Conservation (phyloP, 2,797 vertebrate genomes). For the Arctocebus calabarensis region DNA sequence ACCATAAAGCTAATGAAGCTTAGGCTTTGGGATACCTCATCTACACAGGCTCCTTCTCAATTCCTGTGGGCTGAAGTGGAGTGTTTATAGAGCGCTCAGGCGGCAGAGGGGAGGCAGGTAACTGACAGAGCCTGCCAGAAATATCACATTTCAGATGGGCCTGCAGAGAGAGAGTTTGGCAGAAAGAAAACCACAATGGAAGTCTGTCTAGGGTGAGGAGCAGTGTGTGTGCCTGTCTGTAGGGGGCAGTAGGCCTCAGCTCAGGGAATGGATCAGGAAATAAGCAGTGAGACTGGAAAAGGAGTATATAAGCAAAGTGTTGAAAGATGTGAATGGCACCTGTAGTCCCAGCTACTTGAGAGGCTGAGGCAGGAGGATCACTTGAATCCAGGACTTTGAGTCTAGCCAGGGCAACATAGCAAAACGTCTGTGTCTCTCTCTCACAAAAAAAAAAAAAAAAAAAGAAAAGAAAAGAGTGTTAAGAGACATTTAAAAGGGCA, state of each 20-base stretch:
- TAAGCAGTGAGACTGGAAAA: not conserved
- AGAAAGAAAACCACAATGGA: not conserved
- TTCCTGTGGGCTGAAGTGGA: not conserved
- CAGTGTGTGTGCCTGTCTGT: not conserved
- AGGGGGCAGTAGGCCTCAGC: not conserved
- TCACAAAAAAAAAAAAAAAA: too few species aligned
- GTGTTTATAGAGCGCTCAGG: not conserved
- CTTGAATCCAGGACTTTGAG: not conserved
- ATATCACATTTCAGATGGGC: not conserved
- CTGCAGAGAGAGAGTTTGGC: not conserved
- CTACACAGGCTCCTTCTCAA: not conserved
- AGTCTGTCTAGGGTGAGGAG: not conserved
- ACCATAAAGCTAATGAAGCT: not conserved
- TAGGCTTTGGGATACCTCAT: not conserved
- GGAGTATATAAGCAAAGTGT: not conserved
- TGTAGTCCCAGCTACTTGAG: too few species aligned
- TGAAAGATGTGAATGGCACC: not conserved
- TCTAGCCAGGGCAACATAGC: not conserved
- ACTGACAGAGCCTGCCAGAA: too few species aligned
- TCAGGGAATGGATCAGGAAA: not conserved
- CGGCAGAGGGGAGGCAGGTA: too few species aligned
- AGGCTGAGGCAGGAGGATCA: not conserved
- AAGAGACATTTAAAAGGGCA: not conserved
- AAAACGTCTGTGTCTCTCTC: not conserved
- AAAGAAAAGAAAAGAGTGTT: not conserved